Percentiles rank a stretch among this genome's conserved stretches.
phyloP scores from a whole-genome alignment of 2,113 vertebrate species.

The Channa maculata region DNA sequence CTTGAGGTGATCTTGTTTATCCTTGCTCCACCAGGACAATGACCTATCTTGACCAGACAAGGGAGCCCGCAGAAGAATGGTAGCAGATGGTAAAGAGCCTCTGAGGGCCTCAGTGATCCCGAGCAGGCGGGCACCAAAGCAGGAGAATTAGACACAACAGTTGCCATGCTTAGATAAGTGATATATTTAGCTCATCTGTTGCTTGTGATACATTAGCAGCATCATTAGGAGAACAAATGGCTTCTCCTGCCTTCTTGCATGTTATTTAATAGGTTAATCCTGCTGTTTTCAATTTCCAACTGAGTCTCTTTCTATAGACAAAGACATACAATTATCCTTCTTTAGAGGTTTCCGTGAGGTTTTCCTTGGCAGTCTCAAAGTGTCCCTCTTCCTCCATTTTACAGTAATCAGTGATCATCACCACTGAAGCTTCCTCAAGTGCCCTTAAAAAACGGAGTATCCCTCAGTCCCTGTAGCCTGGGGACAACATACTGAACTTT shows the following conservation, averaged over 20 bases:
- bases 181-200: slow-evolving; percentile 80
- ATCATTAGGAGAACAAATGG: slow-evolving; percentile 78
- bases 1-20: slow-evolving; percentile 34
- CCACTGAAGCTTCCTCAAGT: slow-evolving; percentile 62
- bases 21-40: slow-evolving; percentile 56
- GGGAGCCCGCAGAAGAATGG: slow-evolving; percentile 67
- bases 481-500: slow-evolving; percentile 67
- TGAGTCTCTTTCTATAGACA: slow-evolving; percentile 55
- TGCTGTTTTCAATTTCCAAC: slow-evolving; percentile 56
- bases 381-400: slow-evolving; percentile 60
- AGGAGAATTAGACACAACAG: slow-evolving; percentile 79
- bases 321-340: slow-evolving; percentile 49
- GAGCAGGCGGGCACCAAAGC: slow-evolving; percentile 66
- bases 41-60: slow-evolving; percentile 66
- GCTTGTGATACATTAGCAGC: slow-evolving; percentile 75
- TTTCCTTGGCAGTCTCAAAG: slow-evolving; percentile 39
- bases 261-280: slow-evolving; percentile 68
- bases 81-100: slow-evolving; percentile 75
- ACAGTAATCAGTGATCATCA: slow-evolving; percentile 74
- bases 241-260: slow-evolving; percentile 46
- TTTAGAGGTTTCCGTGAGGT: slow-evolving; percentile 28
- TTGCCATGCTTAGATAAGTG: slow-evolving; percentile 78
- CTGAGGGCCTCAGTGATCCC: slow-evolving; percentile 70
- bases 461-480: slow-evolving; percentile 58
- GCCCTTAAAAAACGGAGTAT: slow-evolving; percentile 65